Percentiles rank a stretch among this genome's conserved stretches.
phyloP scores from a whole-genome alignment of 1,140 invertebrate genomes.

The Kradibia gibbosae region DNA sequence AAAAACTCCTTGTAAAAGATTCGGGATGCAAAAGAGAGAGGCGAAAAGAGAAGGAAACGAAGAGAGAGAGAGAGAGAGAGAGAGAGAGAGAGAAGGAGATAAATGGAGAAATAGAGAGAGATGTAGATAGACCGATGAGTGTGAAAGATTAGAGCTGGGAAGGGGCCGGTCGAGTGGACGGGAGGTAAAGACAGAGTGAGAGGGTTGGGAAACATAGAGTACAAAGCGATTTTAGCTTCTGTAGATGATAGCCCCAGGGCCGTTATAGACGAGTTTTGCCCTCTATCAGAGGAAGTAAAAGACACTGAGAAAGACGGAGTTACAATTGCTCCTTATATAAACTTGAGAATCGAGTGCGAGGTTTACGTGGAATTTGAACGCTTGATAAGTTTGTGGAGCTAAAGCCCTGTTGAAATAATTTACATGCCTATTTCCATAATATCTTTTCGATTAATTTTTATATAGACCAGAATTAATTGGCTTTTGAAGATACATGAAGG shows the following conservation, averaged over 20 bases:
- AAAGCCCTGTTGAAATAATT: neutral
- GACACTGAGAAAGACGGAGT: conserved; percentile 2
- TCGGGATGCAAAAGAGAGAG: neutral
- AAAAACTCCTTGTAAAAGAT: neutral
- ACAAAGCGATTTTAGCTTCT: conserved; percentile 67
- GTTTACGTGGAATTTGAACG: neutral
- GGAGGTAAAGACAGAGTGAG: conserved; percentile 47
- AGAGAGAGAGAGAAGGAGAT: neutral
- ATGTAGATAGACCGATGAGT: too few species aligned
- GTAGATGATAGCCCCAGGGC: conserved; percentile 67
- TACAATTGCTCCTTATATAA: conserved; percentile 11
- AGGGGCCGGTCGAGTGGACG: too few species aligned
- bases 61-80: neutral
- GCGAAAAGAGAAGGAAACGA: neutral
- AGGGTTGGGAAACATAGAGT: conserved; percentile 53
- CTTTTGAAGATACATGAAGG: neutral
- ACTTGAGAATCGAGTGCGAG: conserved; percentile 4
- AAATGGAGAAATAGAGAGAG: neutral
- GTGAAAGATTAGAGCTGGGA: too few species aligned
- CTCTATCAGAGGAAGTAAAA: conserved; percentile 58
- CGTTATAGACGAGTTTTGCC: conserved; percentile 65
- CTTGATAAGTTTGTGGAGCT: neutral
- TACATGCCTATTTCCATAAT: neutral
- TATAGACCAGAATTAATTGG: neutral
- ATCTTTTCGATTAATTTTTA: neutral